Conservation (phyloP, 2,888 invertebrate genomes). For the Marronus borbonicus region DNA sequence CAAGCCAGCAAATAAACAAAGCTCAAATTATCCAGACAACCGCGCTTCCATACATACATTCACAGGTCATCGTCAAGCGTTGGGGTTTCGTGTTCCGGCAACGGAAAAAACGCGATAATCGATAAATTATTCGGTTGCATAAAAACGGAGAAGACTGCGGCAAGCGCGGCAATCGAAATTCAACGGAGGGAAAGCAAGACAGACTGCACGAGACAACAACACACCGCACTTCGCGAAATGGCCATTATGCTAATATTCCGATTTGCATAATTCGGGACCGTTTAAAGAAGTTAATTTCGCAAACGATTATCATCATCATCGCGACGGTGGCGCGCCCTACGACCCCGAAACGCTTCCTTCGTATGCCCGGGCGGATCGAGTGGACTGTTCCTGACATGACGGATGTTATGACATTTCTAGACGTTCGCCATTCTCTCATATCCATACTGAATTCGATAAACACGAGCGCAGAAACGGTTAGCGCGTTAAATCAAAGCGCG, state of each 20-base stretch:
- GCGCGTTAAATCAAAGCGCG: conserved; percentile 28
- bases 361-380: conserved; percentile 59
- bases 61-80: conserved; percentile 25
- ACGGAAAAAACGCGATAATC: conserved; percentile 64
- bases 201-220: conserved; percentile 23
- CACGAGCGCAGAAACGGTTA: conserved; percentile 13
- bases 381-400: conserved; percentile 65
- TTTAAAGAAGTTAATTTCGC: conserved; percentile 66
- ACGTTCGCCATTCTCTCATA: conserved; percentile 36
- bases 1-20: conserved; percentile 25
- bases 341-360: background rate
- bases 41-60: conserved; percentile 34
- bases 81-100: conserved; percentile 1
- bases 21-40: conserved; percentile 6
- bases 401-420: conserved; percentile 60
- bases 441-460: conserved; percentile 27
- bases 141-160: conserved; percentile 59
- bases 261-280: conserved; percentile 70
- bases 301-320: conserved; percentile 55
- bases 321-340: background rate
- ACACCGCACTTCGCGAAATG: conserved; percentile 50
- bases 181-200: conserved; percentile 5
- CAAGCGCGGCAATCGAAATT: conserved; percentile 24
- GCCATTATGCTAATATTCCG: conserved; percentile 68
- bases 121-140: conserved; percentile 66